Base-by-base conservation (phyloP, 2,113 vertebrate genomes). In the Electrona antarctica region DNA sequence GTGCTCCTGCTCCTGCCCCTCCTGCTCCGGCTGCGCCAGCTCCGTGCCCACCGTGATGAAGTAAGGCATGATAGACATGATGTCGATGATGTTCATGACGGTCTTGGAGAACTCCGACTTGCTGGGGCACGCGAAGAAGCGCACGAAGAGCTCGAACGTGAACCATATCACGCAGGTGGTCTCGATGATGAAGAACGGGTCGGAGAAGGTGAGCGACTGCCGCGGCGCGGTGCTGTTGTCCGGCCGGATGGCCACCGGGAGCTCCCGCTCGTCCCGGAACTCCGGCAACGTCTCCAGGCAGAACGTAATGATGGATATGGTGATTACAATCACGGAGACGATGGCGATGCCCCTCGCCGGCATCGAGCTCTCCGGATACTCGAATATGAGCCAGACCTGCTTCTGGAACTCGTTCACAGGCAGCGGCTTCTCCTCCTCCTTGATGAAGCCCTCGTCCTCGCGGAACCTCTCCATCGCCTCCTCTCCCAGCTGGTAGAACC, bases 131-230 rank as follows among this genome's bases (percentile, higher is more conserved):
- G 97, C 95, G 0, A 96, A 97, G 90, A 98, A 98, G 65, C 97
- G 95, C 67, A 97, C 97, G 0, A 98, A 88, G 7, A 98, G 94
- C 84, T 99, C 97, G 28, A 98, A 97, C n/a, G 97, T 96, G 93
- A 98, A 99, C 97, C 97, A 99, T 74, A 98, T 93, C 74, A 99
- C 97, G 0, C 97, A 98, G 0, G 97, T 97, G 76, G 97, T 98
- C 92, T 99, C 97, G 0, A 98, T 93, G 56, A 98, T 94, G 88
- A 99, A 98, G 92, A 98, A 98, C 3, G 97, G 97, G 85, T 99
- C 97, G 0, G 92, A 92, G 65, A 98, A 93, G 76, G 93, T 94
- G 21, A 93, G 92, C 6, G 95, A 92, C 0, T 94, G 78, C 0
- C 93, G 92, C 4, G 90, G 69, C 6, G 88, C 86, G 0, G 93